These are phyloP conservation scores for Pristionchus entomophagus DNA, from an alignment of 2,888 invertebrate species.

Conservation along the genomic window DNA sequence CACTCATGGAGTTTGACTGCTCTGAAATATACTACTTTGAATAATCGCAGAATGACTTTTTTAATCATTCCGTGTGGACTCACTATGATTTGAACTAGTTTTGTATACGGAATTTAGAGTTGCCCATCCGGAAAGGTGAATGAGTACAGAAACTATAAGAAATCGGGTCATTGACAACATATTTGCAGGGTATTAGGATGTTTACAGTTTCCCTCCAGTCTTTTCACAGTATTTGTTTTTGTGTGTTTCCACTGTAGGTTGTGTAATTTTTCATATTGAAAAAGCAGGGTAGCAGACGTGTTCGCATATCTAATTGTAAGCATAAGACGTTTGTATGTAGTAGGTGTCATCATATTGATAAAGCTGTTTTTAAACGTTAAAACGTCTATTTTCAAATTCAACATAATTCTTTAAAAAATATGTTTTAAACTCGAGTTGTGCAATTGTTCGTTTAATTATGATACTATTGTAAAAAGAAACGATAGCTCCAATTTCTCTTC, in stretches of 20 bases:
- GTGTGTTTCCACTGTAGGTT: background rate
- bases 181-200: conserved; percentile 1
- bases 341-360: background rate
- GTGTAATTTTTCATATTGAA: background rate
- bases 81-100: too few relatives aligned
- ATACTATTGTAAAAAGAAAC: too few relatives aligned
- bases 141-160: too few relatives aligned
- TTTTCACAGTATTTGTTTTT: background rate
- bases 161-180: background rate
- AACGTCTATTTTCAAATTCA: background rate
- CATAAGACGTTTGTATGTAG: conserved; percentile 1
- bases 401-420: too few relatives aligned
- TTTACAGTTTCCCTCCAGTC: background rate
- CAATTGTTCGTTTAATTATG: too few relatives aligned
- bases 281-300: conserved; percentile 5
- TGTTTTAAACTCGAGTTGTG: too few relatives aligned
- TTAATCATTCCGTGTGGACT: too few relatives aligned
- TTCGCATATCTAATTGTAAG: background rate
- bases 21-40: conserved; percentile 42
- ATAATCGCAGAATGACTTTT: background rate
- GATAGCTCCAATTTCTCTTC: too few relatives aligned
- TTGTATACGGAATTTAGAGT: too few relatives aligned
- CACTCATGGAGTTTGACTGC: conserved; percentile 36
- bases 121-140: too few relatives aligned
- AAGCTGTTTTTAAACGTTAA: too few relatives aligned